These are phyloP conservation scores for Junonia oenone DNA, from an alignment of 2,888 invertebrate species.

Conservation along the genomic window DNA sequence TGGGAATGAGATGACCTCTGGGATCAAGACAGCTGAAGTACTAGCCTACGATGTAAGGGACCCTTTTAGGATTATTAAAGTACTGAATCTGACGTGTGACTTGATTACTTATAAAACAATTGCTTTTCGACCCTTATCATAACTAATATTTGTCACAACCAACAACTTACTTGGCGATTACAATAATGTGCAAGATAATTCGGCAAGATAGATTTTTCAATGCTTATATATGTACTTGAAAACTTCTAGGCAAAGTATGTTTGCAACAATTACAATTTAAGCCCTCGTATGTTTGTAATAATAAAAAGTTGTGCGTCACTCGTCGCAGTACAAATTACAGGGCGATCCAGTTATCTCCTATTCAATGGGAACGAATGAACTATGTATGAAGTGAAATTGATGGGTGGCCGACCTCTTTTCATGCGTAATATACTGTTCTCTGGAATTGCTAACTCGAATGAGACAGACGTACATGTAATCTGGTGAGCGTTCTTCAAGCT, in stretches of 20 bases:
- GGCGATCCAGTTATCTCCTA: conserved; percentile 4
- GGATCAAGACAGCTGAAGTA: no score
- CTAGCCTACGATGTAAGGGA: no score
- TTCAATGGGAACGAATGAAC: conserved; percentile 8
- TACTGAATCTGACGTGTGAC: background rate
- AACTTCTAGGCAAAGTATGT: no score
- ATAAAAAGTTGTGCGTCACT: background rate
- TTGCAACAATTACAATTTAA: no score
- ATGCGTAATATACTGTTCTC: background rate
- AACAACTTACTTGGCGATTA: no score
- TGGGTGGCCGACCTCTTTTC: conserved; percentile 5
- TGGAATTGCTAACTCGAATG: background rate
- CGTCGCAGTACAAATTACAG: conserved; percentile 3
- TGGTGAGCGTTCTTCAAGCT: background rate
- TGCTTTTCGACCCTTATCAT: background rate
- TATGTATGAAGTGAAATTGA: conserved; percentile 8
- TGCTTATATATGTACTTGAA: background rate
- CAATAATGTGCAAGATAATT: no score
- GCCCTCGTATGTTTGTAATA: background rate
- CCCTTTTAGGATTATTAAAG: no score
- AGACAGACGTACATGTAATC: background rate
- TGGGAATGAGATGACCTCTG: no score
- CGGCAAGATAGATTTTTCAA: background rate
- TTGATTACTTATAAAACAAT: background rate
- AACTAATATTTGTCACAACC: background rate